Evolutionary conservation across 2,797 vertebrate genomes (phyloP).

Genomic region (Lepidocolaptes lacrymiger): DNA sequence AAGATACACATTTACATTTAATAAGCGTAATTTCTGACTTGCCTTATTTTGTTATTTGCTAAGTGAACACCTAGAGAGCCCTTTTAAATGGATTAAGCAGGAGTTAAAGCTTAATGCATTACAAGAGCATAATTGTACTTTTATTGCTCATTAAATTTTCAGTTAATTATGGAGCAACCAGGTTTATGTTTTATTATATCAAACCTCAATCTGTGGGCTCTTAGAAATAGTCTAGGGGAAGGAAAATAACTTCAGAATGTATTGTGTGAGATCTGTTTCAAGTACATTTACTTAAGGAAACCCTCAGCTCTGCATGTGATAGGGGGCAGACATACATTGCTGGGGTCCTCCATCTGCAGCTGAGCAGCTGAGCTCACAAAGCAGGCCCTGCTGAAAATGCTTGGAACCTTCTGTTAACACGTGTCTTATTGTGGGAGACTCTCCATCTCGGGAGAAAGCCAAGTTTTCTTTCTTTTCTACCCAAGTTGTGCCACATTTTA

Average conservation of each 20-base stretch:
- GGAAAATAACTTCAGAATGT: neutral
- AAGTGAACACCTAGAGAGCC: slow-evolving; percentile 33
- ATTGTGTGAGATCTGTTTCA: neutral
- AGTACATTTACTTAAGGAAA: neutral
- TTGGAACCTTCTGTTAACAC: neutral
- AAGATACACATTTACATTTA: neutral
- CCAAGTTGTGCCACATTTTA: neutral
- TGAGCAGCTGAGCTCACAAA: neutral
- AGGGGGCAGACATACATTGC: neutral
- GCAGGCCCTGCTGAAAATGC: neutral
- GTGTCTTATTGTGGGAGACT: neutral
- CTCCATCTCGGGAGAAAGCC: neutral
- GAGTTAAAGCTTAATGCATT: slow-evolving; percentile 52
- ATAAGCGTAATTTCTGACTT: neutral
- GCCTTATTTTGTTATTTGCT: slow-evolving; percentile 16
- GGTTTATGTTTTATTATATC: slow-evolving; percentile 32
- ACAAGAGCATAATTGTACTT: slow-evolving; percentile 69
- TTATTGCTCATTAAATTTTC: slow-evolving; percentile 74
- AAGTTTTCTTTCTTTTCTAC: neutral
- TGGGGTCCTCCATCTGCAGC: neutral
- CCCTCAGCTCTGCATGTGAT: neutral
- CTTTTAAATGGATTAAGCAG: slow-evolving; percentile 58
- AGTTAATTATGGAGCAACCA: slow-evolving; percentile 74
- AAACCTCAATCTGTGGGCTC: neutral
- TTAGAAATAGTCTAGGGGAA: neutral